Percentiles rank a stretch among this genome's conserved stretches.
phyloP scores from a whole-genome alignment of 1,140 invertebrate species.

The Drosophila mauritiana region DNA sequence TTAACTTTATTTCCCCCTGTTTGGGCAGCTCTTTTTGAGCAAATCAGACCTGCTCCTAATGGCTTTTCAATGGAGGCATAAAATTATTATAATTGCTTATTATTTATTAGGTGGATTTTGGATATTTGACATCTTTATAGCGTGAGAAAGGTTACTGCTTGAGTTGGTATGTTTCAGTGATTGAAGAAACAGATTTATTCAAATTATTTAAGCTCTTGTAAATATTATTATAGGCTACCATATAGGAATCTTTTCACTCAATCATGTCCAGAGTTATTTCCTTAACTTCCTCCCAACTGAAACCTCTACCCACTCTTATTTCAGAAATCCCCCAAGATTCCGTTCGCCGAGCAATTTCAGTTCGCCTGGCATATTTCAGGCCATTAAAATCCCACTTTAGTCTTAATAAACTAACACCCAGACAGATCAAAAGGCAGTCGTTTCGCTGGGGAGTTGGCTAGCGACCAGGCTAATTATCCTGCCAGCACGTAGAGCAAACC shows the following conservation, averaged over 20 bases:
- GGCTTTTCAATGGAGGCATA: conserved; percentile 69
- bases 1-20: conserved; percentile 6
- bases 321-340: not conserved
- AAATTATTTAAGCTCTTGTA: not conserved
- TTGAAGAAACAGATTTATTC: too few species aligned
- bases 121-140: conserved; percentile 50
- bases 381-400: conserved; percentile 63
- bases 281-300: not conserved
- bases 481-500: conserved; percentile 71
- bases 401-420: conserved; percentile 80
- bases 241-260: not conserved
- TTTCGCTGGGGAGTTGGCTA: not conserved
- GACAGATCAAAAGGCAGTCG: conserved; percentile 41
- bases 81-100: conserved; percentile 58
- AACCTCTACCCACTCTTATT: not conserved
- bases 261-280: not conserved
- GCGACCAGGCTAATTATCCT: conserved; percentile 65
- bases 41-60: conserved; percentile 69
- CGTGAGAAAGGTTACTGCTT: conserved; percentile 52
- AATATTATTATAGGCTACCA: not conserved
- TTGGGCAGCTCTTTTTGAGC: conserved; percentile 13
- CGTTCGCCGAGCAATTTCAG: conserved; percentile 25
- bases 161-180: not conserved
- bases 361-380: conserved; percentile 54
- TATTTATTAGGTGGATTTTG: conserved; percentile 36